These are phyloP conservation scores for Proterorhinus semilunaris DNA, from an alignment of 2,113 vertebrate genomes.

Conservation along the genomic window DNA sequence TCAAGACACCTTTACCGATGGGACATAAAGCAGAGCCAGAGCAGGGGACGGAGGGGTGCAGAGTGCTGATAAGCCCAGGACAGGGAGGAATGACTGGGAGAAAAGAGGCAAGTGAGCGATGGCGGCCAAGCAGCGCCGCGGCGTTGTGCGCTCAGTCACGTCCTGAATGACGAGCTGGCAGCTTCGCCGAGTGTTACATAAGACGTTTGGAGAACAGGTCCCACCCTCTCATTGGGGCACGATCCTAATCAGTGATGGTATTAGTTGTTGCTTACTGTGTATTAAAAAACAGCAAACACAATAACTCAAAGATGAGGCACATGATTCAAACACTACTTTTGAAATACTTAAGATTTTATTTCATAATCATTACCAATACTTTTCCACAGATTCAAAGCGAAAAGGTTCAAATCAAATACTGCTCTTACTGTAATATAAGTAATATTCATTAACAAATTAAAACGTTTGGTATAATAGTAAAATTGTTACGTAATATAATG, in stretches of 20 bases:
- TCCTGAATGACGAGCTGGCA: slow-evolving; percentile 37
- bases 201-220: neutral
- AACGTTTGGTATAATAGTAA: too few relatives aligned
- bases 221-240: neutral
- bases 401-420: too few relatives aligned
- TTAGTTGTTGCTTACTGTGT: neutral
- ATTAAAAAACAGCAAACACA: too few relatives aligned
- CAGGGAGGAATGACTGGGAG: slow-evolving; percentile 9
- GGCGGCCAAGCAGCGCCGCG: slow-evolving; percentile 17
- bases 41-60: neutral
- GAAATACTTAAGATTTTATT: too few relatives aligned
- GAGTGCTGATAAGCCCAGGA: slow-evolving; percentile 5
- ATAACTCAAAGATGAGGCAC: too few relatives aligned
- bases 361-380: too few relatives aligned
- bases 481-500: too few relatives aligned
- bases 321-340: too few relatives aligned
- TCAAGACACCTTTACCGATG: slow-evolving; percentile 23
- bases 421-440: too few relatives aligned
- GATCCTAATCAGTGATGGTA: neutral
- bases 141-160: slow-evolving; percentile 27
- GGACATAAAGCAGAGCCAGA: slow-evolving; percentile 11
- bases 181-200: slow-evolving; percentile 15
- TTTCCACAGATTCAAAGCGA: too few relatives aligned
- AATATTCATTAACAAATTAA: too few relatives aligned
- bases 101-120: slow-evolving; percentile 17